Evolutionary conservation across 2,113 vertebrate species (phyloP), one percentile per base, ranked within the genome.

Genomic region (Lepus americanus): DNA sequence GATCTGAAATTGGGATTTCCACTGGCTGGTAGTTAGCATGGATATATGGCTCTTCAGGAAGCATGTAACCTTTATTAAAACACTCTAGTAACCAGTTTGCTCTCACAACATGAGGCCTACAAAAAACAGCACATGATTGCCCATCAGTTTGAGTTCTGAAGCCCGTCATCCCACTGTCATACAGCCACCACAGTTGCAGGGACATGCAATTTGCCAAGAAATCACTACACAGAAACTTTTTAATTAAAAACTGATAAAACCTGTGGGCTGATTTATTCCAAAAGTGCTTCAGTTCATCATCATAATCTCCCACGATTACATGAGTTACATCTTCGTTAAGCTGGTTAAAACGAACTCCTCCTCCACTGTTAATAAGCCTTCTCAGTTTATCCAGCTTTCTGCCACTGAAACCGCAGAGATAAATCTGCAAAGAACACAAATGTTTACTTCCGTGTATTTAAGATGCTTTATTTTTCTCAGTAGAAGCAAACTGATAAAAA

Each of bases 261-360:
- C 99, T 99, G 97, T 99, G 99, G 95, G 97, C 78, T 0, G 98
- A 98, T 97, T 99, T 99, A 72, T 98, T 98, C 87, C 99, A 97
- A 94, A 99, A 99, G 22, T 97, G 98, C 94, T 98, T 99, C 94
- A 99, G 94, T 39, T 99, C 99, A 77, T 99, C 97, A 89, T 98
- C 99, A 92, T 98, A 96, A 36, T 99, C 99, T 89, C 99, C 99
- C 97, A 99, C 98, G 87, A 99, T 98, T 77, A 99, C 98, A 83
- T 99, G 99, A 79, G 99, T 99, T 92, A 99, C 99, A 63, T 99
- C 99, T 97, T 99, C 99, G 87, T 99, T 99, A 84, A 99, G 99
- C 19, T 99, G 99, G 98, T 99, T 99, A 97, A 99, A 99, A 89
- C 98, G 99, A 96, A 99, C 97, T 55, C 99, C 99, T 92, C 99